Conservation (phyloP, 2,888 invertebrate species). For the Drosophila kanekoi region DNA sequence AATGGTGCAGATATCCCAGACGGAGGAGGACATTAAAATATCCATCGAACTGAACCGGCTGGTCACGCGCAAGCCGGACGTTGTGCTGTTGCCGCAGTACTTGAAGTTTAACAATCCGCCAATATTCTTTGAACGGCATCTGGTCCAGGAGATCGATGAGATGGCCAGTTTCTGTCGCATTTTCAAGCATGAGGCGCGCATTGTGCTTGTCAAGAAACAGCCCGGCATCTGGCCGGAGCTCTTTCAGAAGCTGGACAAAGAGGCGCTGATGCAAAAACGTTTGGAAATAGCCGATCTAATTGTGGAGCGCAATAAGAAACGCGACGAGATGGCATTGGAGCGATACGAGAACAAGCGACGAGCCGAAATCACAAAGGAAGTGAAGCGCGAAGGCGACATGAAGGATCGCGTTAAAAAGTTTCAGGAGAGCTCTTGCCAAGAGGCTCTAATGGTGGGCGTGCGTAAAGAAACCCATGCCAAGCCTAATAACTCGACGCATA, state of each 20-base stretch:
- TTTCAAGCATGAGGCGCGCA: slow-evolving; percentile 83
- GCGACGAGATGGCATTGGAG: slow-evolving; percentile 79
- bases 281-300: slow-evolving; percentile 82
- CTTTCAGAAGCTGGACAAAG: slow-evolving; percentile 81
- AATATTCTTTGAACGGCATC: slow-evolving; percentile 84
- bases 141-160: slow-evolving; percentile 83
- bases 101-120: slow-evolving; percentile 84
- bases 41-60: slow-evolving; percentile 83
- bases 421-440: slow-evolving; percentile 75
- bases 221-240: slow-evolving; percentile 83
- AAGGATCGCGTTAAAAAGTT: slow-evolving; percentile 82
- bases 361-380: slow-evolving; percentile 81
- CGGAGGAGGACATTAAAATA: slow-evolving; percentile 84
- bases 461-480: slow-evolving; percentile 76
- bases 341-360: slow-evolving; percentile 82
- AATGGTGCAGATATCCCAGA: slow-evolving; percentile 84
- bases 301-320: slow-evolving; percentile 81
- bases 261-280: slow-evolving; percentile 79
- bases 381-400: slow-evolving; percentile 81
- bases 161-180: slow-evolving; percentile 82
- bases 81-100: slow-evolving; percentile 82
- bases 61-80: slow-evolving; percentile 82
- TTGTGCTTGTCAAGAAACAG: slow-evolving; percentile 81
- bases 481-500: slow-evolving; percentile 18
- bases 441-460: slow-evolving; percentile 79